These are phyloP conservation scores for Hartigia nigra DNA, from an alignment of 2,888 invertebrate genomes.

Conservation along the genomic window DNA sequence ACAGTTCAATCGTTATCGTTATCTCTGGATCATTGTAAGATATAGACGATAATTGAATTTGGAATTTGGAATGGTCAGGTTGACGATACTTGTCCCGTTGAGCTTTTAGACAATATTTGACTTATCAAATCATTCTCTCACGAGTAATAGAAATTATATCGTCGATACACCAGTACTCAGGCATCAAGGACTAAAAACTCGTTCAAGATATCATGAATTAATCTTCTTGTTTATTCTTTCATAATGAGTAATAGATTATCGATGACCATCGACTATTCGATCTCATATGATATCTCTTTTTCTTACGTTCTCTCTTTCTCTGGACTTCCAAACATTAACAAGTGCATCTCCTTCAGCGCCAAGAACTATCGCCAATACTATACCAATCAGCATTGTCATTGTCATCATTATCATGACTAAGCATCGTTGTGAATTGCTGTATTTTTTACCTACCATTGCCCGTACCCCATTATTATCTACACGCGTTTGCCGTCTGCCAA, in stretches of 20 bases:
- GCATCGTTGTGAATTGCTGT: background rate
- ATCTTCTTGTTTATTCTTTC: background rate
- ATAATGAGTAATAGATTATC: no score
- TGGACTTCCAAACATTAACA: background rate
- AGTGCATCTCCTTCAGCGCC: background rate
- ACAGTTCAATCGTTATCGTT: background rate
- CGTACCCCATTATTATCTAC: background rate
- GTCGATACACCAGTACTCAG: background rate
- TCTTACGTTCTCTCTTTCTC: no score
- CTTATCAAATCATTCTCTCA: background rate
- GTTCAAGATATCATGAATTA: background rate
- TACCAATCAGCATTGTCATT: background rate
- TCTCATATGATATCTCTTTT: background rate
- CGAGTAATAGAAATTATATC: background rate
- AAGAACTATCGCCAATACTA: background rate
- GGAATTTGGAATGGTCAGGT: background rate
- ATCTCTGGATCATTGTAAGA: background rate
- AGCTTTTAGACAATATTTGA: slow-evolving; percentile 37
- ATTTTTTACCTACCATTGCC: background rate
- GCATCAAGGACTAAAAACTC: background rate
- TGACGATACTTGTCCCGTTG: slow-evolving; percentile 12
- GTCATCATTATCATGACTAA: background rate
- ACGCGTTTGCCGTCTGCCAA: slow-evolving; percentile 20
- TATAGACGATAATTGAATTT: background rate
- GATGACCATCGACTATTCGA: no score